Evolutionary conservation across 2,797 vertebrate genomes (phyloP).

Genomic region (Centroberyx gerrardi): DNA sequence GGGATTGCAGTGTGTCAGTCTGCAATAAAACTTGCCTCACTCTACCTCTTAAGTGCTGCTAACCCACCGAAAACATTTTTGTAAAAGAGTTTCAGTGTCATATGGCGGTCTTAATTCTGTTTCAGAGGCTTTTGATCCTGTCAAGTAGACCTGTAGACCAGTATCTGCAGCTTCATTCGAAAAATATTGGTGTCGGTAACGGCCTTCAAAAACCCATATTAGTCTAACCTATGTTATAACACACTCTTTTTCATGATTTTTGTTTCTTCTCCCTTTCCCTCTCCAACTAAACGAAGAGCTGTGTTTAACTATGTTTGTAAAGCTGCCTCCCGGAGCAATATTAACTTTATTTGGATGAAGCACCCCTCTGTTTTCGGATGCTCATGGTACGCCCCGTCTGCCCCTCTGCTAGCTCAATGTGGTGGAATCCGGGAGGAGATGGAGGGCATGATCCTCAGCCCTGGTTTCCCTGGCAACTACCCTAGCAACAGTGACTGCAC

Average conservation of each 20-base stretch:
- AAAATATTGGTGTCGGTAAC: too few species aligned
- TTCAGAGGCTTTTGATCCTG: too few species aligned
- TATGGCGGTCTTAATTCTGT: too few species aligned
- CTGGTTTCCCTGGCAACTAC: constrained; percentile 98
- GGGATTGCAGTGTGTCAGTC: background rate
- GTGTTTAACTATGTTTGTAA: background rate
- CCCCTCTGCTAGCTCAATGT: constrained; percentile 90
- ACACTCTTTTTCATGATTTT: too few species aligned
- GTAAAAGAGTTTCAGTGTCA: too few species aligned
- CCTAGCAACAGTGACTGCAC: constrained; percentile 99
- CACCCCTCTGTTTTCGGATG: constrained; percentile 21
- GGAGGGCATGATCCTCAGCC: constrained; percentile 98
- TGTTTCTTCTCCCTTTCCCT: too few species aligned
- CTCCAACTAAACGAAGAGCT: background rate
- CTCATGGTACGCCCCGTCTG: constrained; percentile 53
- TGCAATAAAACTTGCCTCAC: background rate
- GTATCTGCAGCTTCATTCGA: too few species aligned
- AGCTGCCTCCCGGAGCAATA: constrained; percentile 2
- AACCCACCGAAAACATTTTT: too few species aligned
- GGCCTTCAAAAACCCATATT: too few species aligned
- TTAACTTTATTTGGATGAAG: constrained; percentile 22
- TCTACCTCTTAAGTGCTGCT: background rate
- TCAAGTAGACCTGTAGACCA: too few species aligned
- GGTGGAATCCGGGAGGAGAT: constrained; percentile 94
- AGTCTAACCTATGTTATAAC: too few species aligned